phyloP scores from a whole-genome alignment of 2,888 invertebrate species.

The Homarus gammarus region DNA sequence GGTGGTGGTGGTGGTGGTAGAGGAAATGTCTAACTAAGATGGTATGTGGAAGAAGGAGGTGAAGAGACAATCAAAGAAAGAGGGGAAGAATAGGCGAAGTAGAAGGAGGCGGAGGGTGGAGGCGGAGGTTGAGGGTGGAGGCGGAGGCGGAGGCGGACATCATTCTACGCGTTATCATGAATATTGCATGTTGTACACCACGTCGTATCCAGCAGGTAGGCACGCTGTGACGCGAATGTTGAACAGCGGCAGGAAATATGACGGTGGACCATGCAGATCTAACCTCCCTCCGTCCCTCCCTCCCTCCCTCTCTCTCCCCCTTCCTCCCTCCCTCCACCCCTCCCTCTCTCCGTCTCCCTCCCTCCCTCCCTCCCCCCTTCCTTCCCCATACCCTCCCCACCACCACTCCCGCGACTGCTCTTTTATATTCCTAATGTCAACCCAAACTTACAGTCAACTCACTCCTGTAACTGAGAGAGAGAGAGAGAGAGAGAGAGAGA shows the following conservation, averaged over 20 bases:
- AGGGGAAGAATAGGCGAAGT: neutral
- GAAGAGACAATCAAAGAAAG: neutral
- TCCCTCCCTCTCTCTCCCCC: neutral
- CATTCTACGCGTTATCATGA: slow-evolving; percentile 52
- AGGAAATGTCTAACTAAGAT: too few species aligned
- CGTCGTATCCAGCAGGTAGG: slow-evolving; percentile 60
- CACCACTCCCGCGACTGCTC: neutral
- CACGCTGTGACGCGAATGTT: slow-evolving; percentile 44
- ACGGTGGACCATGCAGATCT: slow-evolving; percentile 12
- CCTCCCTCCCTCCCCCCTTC: neutral
- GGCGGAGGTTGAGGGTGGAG: slow-evolving; percentile 11
- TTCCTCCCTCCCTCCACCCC: neutral
- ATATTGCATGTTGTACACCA: slow-evolving; percentile 60
- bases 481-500: neutral
- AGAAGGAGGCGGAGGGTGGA: slow-evolving; percentile 10
- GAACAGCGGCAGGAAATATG: slow-evolving; percentile 43
- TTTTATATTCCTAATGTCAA: neutral
- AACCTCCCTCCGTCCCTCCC: neutral
- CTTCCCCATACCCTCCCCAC: neutral
- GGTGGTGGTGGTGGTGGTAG: too few species aligned
- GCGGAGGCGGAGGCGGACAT: slow-evolving; percentile 21
- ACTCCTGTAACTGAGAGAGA: too few species aligned
- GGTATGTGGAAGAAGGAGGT: neutral
- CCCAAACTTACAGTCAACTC: neutral
- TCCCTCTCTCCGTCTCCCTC: neutral